These are phyloP conservation scores for Pseudomyrmex cubaensis DNA, from an alignment of 1,140 invertebrate species.

Conservation along the genomic window DNA sequence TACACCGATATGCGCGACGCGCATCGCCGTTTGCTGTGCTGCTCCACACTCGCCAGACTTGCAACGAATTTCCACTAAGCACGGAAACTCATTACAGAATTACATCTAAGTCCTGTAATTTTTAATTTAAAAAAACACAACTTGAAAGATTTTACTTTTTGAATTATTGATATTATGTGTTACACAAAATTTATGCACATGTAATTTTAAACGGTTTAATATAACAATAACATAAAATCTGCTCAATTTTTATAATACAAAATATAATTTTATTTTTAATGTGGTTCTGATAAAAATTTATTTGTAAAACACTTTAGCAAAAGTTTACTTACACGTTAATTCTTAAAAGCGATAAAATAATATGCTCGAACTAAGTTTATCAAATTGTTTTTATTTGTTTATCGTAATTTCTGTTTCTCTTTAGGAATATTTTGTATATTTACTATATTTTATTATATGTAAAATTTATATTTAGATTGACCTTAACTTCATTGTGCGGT, in stretches of 20 bases:
- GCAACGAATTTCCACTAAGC: neutral
- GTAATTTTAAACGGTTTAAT: no score
- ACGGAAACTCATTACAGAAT: slow-evolving; percentile 38
- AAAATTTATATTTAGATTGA: slow-evolving; percentile 31
- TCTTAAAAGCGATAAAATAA: no score
- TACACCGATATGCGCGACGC: slow-evolving; percentile 64
- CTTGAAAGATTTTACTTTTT: no score
- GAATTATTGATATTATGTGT: no score
- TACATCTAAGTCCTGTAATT: neutral
- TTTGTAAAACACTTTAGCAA: no score
- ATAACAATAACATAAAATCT: no score
- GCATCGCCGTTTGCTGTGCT: slow-evolving; percentile 64
- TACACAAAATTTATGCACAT: neutral
- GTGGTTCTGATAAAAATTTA: no score
- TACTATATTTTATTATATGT: neutral
- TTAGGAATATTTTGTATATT: slow-evolving; percentile 17
- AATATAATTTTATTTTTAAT: no score
- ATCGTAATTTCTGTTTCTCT: neutral
- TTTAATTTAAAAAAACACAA: no score
- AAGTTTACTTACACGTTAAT: neutral
- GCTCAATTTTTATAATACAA: no score
- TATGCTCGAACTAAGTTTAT: neutral
- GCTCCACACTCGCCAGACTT: slow-evolving; percentile 3
- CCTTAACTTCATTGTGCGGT: slow-evolving; percentile 18
- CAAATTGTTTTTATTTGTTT: neutral